Evolutionary conservation across 2,113 vertebrate species (phyloP), one percentile per base, ranked within the genome.

Genomic region (Gallinago jamesoni): DNA sequence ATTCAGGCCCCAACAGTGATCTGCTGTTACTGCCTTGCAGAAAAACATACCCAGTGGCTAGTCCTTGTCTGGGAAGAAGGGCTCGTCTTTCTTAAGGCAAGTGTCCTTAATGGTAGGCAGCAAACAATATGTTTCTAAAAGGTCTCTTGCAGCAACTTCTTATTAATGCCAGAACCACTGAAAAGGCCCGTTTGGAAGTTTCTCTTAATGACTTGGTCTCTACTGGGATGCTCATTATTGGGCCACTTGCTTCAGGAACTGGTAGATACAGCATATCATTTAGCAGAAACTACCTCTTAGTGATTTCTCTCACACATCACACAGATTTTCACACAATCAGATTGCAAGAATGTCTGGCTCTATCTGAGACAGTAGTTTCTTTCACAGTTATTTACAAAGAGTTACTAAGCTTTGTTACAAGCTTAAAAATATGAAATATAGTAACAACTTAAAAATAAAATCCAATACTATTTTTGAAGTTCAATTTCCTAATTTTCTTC

Each of bases 151-250:
- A 97, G 89, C 63, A 84, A 95, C 91, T 96, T 48, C 91, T 97
- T 84, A 83, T 94, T 95, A 97, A 97, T 80, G 94, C 81, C 94
- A 66, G 88, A 96, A 89, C 90, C 84, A 89, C 78, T 79, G 87
- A 89, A 89, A 91, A 96, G 81, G 64, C 84, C 95, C 4, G 2
- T 67, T 88, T 72, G 74, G 82, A 97, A 94, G 84, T 69, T 72
- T 84, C 96, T 96, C 85, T 97, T 98, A 98, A 98, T 98, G 97
- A 97, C 84, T 35, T 90, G 30, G 75, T 81, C 75, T 97, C 92
- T 96, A 86, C 91, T 96, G 97, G 96, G 88, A 57, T 45, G 89
- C 88, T 98, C 96, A 93, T 98, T 97, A 98, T 18, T 95, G 90
- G 73, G 75, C 50, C n/a, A 93, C 95, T 97, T 94, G 75, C 90